Conservation (phyloP, 2,888 invertebrate genomes). For the Cylloceria caligata region DNA sequence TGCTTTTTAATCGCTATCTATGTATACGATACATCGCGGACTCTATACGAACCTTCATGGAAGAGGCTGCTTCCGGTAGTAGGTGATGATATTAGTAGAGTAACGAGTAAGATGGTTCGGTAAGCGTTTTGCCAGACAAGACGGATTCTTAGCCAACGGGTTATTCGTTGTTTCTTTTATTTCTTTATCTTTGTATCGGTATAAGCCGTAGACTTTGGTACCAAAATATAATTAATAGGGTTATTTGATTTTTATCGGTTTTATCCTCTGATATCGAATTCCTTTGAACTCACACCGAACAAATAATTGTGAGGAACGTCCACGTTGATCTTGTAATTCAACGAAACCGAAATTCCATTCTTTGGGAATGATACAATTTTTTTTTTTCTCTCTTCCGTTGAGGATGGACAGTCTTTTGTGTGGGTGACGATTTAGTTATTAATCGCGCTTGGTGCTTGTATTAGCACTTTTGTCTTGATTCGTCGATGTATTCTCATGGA, state of each 20-base stretch:
- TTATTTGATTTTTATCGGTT: conserved; percentile 18
- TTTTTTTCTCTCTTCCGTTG: not conserved
- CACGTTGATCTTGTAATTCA: not conserved
- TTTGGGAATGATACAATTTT: not conserved
- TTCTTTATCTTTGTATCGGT: conserved; percentile 21
- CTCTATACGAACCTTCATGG: conserved; percentile 52
- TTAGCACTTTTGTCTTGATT: conserved; percentile 31
- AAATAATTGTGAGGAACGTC: not conserved
- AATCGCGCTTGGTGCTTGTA: not conserved
- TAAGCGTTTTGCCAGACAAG: not conserved
- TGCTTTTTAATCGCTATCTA: conserved; percentile 34
- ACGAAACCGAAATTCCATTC: not conserved
- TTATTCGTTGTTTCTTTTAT: conserved; percentile 18
- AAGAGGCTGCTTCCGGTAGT: conserved; percentile 65
- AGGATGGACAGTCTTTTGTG: not conserved
- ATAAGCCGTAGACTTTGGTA: not conserved
- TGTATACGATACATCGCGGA: conserved; percentile 10
- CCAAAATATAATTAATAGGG: conserved; percentile 26
- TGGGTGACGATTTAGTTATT: not conserved
- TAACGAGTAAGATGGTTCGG: not conserved
- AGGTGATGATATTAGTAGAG: conserved; percentile 40
- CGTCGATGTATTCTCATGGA: conserved; percentile 2
- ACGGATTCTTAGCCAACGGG: not conserved
- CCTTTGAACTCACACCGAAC: conserved; percentile 10
- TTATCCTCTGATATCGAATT: not conserved